A percentile compares a stretch with the other conserved stretches of the same genome.
Evolutionary conservation across 2,113 vertebrate species (phyloP).

Genomic region (Chascanopsetta lugubris): DNA sequence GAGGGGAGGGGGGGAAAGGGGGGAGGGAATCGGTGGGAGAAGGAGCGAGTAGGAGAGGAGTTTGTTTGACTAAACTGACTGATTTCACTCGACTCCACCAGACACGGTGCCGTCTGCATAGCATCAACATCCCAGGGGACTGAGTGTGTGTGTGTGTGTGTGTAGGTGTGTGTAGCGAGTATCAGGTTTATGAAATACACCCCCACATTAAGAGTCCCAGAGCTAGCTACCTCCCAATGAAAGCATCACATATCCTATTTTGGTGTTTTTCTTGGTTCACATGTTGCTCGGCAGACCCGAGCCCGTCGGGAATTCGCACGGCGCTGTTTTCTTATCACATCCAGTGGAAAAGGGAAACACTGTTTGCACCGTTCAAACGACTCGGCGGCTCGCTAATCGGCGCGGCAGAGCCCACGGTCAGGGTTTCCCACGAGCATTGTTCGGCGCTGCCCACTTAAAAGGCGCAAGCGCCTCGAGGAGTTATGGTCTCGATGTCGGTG

Average conservation of each 20-base stretch:
- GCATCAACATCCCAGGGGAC: slow-evolving; percentile 37
- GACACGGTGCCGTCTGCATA: slow-evolving; percentile 57
- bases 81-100: slow-evolving; percentile 47
- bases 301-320: slow-evolving; percentile 21
- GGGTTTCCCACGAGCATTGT: slow-evolving; percentile 39
- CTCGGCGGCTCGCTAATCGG: slow-evolving; percentile 17
- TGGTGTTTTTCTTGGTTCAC: slow-evolving; percentile 46
- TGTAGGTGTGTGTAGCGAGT: slow-evolving; percentile 1
- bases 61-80: slow-evolving; percentile 50
- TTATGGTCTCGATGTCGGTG: slow-evolving; percentile 42
- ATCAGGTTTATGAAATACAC: slow-evolving; percentile 22
- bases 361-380: slow-evolving; percentile 29
- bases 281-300: slow-evolving; percentile 24
- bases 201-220: slow-evolving; percentile 25
- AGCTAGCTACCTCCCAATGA: slow-evolving; percentile 9
- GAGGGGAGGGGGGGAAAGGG: slow-evolving; percentile 18
- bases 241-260: slow-evolving; percentile 40
- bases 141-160: slow-evolving; percentile 11
- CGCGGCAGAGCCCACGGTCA: slow-evolving; percentile 15
- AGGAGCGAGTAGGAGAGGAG: slow-evolving; percentile 12
- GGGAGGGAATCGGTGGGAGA: background rate
- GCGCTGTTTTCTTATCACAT: slow-evolving; percentile 44
- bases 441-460: slow-evolving; percentile 25
- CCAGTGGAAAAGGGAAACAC: slow-evolving; percentile 29
- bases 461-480: slow-evolving; percentile 32